Percentiles rank a stretch among this genome's conserved stretches.
Conservation (phyloP, 2,888 invertebrate genomes). For the Lithophane ornitopus region DNA sequence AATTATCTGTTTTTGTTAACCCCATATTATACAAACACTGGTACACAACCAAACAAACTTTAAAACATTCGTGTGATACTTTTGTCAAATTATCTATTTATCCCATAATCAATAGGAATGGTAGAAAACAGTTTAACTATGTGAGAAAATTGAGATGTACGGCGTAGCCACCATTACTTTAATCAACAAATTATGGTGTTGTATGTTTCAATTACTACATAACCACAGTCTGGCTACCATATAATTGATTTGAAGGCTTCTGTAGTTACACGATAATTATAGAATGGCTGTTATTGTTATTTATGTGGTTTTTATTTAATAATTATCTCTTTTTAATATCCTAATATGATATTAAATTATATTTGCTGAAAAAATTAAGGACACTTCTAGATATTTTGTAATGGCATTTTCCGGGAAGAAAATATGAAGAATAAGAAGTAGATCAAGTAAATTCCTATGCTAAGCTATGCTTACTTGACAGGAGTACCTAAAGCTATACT, state of each 20-base stretch:
- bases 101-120: slow-evolving; percentile 41
- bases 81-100: slow-evolving; percentile 43
- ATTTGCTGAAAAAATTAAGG: background rate
- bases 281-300: slow-evolving; percentile 42
- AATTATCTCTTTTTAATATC: slow-evolving; percentile 12
- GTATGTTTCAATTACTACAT: slow-evolving; percentile 69
- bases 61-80: slow-evolving; percentile 17
- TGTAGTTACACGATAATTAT: slow-evolving; percentile 44
- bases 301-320: slow-evolving; percentile 48
- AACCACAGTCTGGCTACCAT: slow-evolving; percentile 54
- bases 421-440: background rate
- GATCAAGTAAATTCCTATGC: background rate
- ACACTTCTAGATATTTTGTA: background rate
- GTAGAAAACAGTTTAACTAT: slow-evolving; percentile 42
- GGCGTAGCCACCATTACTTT: slow-evolving; percentile 68
- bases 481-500: background rate
- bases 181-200: slow-evolving; percentile 77
- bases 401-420: background rate
- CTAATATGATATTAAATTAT: background rate
- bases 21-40: background rate
- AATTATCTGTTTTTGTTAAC: background rate
- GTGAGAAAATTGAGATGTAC: slow-evolving; percentile 75
- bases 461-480: background rate
- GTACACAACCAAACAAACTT: background rate
- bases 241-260: slow-evolving; percentile 57